These are phyloP conservation scores for Neolamprologus caudopunctatus DNA, from an alignment of 2,113 vertebrate genomes.

Conservation along the genomic window DNA sequence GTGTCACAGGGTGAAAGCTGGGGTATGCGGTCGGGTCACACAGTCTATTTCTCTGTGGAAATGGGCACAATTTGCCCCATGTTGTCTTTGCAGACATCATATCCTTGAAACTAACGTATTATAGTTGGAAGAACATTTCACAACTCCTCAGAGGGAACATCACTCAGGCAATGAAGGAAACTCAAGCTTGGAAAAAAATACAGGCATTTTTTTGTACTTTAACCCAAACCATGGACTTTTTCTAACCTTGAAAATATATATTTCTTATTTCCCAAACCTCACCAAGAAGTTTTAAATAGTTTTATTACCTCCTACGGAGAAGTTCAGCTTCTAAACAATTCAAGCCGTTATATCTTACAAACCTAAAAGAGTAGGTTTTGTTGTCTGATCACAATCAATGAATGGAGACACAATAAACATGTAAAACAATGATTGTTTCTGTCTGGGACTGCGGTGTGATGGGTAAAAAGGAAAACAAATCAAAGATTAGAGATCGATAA, in stretches of 20 bases:
- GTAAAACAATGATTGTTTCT: background rate
- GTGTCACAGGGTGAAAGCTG: background rate
- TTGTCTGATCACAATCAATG: background rate
- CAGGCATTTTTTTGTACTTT: background rate
- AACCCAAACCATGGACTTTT: background rate
- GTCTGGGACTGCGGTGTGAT: background rate
- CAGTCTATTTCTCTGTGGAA: background rate
- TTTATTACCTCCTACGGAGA: background rate
- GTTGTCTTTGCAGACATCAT: background rate
- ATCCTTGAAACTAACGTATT: background rate
- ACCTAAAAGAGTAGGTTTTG: background rate
- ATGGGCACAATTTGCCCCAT: background rate
- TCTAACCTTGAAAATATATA: background rate
- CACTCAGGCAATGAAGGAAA: background rate
- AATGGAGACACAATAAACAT: background rate
- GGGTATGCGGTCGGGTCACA: background rate
- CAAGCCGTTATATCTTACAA: background rate
- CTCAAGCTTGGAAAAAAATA: background rate
- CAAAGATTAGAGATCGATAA: background rate
- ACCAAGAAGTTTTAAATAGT: background rate
- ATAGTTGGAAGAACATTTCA: background rate
- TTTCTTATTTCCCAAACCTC: background rate
- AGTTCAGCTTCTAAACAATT: background rate
- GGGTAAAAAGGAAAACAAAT: background rate
- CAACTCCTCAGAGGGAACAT: background rate